phyloP scores from a whole-genome alignment of 2,797 vertebrate genomes.

The Cuniculus paca region DNA sequence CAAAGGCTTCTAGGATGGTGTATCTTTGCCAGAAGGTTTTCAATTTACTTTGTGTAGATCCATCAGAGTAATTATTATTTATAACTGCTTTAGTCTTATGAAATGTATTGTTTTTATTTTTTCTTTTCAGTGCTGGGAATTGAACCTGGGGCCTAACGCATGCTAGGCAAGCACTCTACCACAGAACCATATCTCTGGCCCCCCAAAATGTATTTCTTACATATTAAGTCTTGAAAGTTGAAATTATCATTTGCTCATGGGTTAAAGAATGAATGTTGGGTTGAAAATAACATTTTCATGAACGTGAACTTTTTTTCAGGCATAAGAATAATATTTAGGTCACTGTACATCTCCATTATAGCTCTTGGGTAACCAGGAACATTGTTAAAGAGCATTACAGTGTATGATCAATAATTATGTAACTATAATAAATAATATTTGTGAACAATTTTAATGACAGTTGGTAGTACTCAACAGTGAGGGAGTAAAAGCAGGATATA shows the following conservation, averaged over 20 bases:
- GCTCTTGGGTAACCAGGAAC: background rate
- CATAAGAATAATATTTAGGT: background rate
- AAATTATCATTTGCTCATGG: background rate
- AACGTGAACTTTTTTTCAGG: background rate
- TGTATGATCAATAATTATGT: background rate
- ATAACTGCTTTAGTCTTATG: background rate
- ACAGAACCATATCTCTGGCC: background rate
- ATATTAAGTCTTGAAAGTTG: background rate
- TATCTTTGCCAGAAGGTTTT: background rate
- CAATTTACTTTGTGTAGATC: background rate
- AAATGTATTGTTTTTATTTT: background rate
- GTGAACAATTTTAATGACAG: conserved; percentile 48
- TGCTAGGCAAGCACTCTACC: background rate
- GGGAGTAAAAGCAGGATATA: background rate
- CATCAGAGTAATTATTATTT: background rate
- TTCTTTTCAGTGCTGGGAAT: background rate
- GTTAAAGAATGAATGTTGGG: background rate
- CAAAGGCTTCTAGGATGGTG: background rate
- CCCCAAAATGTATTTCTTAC: background rate
- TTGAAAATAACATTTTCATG: background rate
- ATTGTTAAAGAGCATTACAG: background rate
- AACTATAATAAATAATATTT: conserved; percentile 51
- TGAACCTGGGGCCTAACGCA: background rate
- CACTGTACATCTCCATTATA: background rate
- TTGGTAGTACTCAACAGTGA: background rate